Evolutionary conservation across 2,888 invertebrate genomes (phyloP).

Genomic region (Monochamus alternatus): DNA sequence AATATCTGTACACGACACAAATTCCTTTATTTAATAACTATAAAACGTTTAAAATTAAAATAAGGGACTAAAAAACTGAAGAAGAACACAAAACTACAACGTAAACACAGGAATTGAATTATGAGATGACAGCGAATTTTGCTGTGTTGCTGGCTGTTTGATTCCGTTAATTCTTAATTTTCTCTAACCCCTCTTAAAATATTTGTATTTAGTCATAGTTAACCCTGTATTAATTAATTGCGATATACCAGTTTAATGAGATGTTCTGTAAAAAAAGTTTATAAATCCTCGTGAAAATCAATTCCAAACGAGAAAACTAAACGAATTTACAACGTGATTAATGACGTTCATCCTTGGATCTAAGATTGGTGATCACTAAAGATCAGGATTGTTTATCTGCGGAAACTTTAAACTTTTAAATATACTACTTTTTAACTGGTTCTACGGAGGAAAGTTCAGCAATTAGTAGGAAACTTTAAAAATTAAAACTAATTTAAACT

Average conservation of each 20-base stretch:
- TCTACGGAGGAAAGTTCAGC: constrained; percentile 21
- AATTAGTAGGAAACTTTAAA: constrained; percentile 29
- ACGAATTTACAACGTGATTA: background rate
- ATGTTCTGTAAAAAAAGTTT: background rate
- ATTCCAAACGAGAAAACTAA: background rate
- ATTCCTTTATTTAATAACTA: no score
- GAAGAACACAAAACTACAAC: no score
- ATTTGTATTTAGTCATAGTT: no score
- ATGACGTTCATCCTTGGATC: background rate
- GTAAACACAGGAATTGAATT: no score
- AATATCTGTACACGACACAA: no score
- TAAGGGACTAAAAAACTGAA: no score
- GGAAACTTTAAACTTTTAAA: constrained; percentile 9
- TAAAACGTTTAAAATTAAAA: no score
- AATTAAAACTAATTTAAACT: constrained; percentile 20
- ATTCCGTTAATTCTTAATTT: no score
- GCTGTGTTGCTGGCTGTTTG: no score
- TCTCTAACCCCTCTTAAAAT: no score
- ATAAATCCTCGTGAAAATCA: background rate
- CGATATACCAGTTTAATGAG: background rate
- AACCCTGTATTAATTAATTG: no score
- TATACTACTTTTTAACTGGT: constrained; percentile 19
- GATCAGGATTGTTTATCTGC: constrained; percentile 25
- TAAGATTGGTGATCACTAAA: background rate
- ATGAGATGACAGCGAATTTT: no score